Base-by-base conservation (phyloP, 2,888 invertebrate species). In the Harpalus rufipes region DNA sequence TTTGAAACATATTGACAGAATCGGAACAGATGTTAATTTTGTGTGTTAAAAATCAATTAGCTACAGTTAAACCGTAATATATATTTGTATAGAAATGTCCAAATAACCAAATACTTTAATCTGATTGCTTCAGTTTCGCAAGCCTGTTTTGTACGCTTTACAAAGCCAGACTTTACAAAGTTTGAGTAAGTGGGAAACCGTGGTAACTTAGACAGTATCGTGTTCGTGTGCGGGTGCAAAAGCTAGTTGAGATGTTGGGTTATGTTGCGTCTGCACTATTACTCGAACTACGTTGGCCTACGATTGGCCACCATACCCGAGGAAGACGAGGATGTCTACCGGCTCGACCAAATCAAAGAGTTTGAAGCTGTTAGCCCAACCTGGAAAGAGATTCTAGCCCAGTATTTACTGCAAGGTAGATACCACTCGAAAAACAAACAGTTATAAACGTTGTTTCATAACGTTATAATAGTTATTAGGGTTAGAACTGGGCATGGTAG, bases 201-300 rank as follows among this genome's bases (percentile, higher is more conserved):
- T 10, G 25, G 25, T 10, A 10, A 56, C 32, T 74, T 63, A 21
- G 7, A 65, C 21, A 68, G 68, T 68, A 39, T 32, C 32, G 63
- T 25, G 25, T 12, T 32, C 56, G 85, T n/a, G 58, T 72, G 16
- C 58, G 72, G 51, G 72, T 78, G 68, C 56, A 74, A 61, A 76
- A 68, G 59, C 78, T 84, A 44, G 72, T 85, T 88, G 87, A 87
- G 86, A 88, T 87, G 92, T 91, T 90, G 92, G 92, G 92, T 93
- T 91, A 96, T 96, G 96, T 94, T 96, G 93, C 95, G 95, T 91
- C 92, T 96, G 92, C 96, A 96, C 91, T 96, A 95, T 91, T 96
- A 94, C 91, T 96, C 96, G 90, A 95, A 96, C 93, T 93, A 95
- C 92, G 94, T 95, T 91, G 89, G 90, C 88, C 93, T 94, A 91